A percentile compares a stretch with the other conserved stretches of the same genome.
Evolutionary conservation across 2,888 invertebrate genomes (phyloP).

Genomic region (Athripsodes cinereus): DNA sequence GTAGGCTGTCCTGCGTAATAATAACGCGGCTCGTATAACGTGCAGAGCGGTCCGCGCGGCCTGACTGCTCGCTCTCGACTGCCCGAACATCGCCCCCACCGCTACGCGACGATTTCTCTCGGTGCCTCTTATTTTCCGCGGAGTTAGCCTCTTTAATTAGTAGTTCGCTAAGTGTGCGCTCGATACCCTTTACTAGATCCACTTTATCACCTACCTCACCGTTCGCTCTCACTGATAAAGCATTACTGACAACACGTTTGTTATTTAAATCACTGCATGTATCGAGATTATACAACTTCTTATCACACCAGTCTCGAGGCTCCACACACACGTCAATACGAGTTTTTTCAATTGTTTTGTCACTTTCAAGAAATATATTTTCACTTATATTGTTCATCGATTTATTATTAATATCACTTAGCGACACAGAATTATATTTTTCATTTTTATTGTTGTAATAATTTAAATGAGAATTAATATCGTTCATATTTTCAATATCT

Average conservation of each 20-base stretch:
- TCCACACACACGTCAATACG: slow-evolving; percentile 19
- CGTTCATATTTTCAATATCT: too few species aligned
- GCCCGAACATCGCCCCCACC: slow-evolving; percentile 41
- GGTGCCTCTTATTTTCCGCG: slow-evolving; percentile 43
- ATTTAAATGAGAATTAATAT: too few species aligned
- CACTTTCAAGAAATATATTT: neutral
- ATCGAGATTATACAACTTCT: neutral
- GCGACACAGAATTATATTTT: too few species aligned
- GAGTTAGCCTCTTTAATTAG: slow-evolving; percentile 47
- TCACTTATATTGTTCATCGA: neutral
- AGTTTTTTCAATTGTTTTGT: slow-evolving; percentile 12
- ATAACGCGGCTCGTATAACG: slow-evolving; percentile 85
- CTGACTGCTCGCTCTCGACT: slow-evolving; percentile 52
- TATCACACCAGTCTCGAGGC: slow-evolving; percentile 6
- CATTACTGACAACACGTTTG: slow-evolving; percentile 3
- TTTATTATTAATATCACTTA: too few species aligned
- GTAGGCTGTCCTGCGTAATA: slow-evolving; percentile 68
- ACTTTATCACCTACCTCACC: slow-evolving; percentile 28
- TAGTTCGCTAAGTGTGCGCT: slow-evolving; percentile 50
- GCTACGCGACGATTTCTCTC: slow-evolving; percentile 31
- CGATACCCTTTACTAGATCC: slow-evolving; percentile 49
- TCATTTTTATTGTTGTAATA: too few species aligned
- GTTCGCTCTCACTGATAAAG: slow-evolving; percentile 20
- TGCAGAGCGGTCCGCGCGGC: slow-evolving; percentile 50
- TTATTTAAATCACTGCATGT: neutral